Percentiles rank a stretch among this genome's conserved stretches.
Evolutionary conservation across 2,113 vertebrate species (phyloP).

Genomic region (Paramormyrops kingsleyae): DNA sequence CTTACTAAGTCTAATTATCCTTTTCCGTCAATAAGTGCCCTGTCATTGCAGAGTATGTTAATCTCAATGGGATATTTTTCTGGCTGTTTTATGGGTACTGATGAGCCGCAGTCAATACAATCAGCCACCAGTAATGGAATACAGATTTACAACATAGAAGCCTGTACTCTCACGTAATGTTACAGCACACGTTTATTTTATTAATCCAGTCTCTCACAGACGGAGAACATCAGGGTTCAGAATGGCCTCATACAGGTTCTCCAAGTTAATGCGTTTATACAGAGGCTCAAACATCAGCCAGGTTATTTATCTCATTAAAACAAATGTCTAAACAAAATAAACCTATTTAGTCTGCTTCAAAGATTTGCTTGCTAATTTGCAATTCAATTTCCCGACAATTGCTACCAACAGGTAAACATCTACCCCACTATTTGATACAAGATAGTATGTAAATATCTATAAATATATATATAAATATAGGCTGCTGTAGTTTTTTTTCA

Average conservation of each 20-base stretch:
- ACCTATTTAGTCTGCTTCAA: not conserved
- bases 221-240: not conserved
- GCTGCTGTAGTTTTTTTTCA: not conserved
- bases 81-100: not conserved
- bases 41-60: not conserved
- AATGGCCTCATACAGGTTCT: not conserved
- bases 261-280: not conserved
- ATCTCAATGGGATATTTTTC: not conserved
- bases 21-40: not conserved
- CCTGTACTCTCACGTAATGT: not conserved
- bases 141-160: not conserved
- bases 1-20: not conserved
- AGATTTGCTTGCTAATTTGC: not conserved
- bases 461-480: no score
- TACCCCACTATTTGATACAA: not conserved
- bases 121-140: not conserved
- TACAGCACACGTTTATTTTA: not conserved
- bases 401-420: not conserved
- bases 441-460: not conserved
- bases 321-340: not conserved
- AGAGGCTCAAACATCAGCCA: not conserved
- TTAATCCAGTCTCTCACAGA: not conserved
- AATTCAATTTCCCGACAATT: not conserved
- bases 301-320: not conserved
- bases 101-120: constrained; percentile 1